Conservation (phyloP, 2,113 vertebrate genomes). For the Naja naja region DNA sequence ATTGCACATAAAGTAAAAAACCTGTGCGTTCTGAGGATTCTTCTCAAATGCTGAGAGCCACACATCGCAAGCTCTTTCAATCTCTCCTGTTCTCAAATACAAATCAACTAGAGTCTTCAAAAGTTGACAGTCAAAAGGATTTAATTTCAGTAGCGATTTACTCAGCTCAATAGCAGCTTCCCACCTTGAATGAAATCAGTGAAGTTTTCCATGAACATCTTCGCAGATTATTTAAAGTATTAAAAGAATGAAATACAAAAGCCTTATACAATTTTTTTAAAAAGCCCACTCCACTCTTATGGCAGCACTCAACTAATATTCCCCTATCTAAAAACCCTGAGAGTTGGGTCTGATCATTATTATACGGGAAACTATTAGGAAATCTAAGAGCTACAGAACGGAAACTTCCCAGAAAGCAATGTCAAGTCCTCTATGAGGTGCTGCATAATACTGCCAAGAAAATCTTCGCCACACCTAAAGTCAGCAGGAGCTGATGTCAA, state of each 20-base stretch:
- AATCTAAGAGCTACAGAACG: background rate
- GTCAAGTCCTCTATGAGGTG: background rate
- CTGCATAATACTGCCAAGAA: background rate
- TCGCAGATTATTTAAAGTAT: background rate
- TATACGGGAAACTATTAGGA: background rate
- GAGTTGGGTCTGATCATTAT: background rate
- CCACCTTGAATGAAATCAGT: constrained; percentile 69
- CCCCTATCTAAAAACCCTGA: background rate
- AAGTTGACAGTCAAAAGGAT: constrained; percentile 79
- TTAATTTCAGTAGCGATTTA: constrained; percentile 72
- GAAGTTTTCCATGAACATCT: background rate
- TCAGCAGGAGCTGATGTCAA: background rate
- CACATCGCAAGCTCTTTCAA: constrained; percentile 68
- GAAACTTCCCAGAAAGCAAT: background rate
- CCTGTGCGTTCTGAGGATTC: constrained; percentile 78
- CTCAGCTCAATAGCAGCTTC: constrained; percentile 79
- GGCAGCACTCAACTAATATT: background rate
- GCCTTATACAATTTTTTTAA: background rate
- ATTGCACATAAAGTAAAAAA: constrained; percentile 86
- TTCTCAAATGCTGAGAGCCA: constrained; percentile 83
- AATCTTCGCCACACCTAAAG: background rate
- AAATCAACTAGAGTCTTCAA: constrained; percentile 79
- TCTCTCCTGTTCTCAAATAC: constrained; percentile 71
- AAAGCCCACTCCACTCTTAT: background rate
- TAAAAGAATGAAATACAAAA: background rate